Conservation (phyloP, 2,113 vertebrate genomes). For the Alouatta palliata region DNA sequence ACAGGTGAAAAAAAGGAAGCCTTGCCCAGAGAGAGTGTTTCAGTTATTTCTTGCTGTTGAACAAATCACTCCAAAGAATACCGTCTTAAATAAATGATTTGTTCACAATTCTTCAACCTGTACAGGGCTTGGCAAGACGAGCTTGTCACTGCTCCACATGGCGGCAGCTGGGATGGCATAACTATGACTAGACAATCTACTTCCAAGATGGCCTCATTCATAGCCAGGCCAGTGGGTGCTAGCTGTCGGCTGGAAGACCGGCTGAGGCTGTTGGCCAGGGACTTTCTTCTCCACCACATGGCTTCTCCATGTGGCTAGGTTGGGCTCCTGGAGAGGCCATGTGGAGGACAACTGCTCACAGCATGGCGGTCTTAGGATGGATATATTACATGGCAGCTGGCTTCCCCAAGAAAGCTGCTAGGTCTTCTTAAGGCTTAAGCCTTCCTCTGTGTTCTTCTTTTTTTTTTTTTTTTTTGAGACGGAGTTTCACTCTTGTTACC, state of each 20-base stretch:
- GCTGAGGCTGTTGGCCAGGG: neutral
- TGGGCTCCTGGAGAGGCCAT: neutral
- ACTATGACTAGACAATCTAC: neutral
- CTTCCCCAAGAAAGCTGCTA: neutral
- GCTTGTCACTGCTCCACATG: neutral
- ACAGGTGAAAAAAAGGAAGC: neutral
- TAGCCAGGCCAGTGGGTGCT: neutral
- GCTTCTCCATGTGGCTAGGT: slow-evolving; percentile 9
- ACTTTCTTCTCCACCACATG: neutral
- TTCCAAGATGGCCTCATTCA: slow-evolving; percentile 40
- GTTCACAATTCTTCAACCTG: neutral
- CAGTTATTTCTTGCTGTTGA: neutral
- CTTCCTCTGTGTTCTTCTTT: neutral
- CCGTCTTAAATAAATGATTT: neutral
- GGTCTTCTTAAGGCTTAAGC: neutral
- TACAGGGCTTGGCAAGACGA: neutral
- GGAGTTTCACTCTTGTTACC: no score
- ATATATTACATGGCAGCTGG: neutral
- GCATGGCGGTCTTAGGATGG: neutral
- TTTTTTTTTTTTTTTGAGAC: no score
- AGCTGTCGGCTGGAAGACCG: neutral
- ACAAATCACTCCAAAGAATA: neutral
- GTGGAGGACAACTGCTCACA: slow-evolving; percentile 26
- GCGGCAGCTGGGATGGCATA: neutral
- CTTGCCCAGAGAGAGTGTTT: neutral